Percentiles rank a stretch among this genome's conserved stretches.
Conservation (phyloP, 1,140 invertebrate species). For the Calosoma granatense region DNA sequence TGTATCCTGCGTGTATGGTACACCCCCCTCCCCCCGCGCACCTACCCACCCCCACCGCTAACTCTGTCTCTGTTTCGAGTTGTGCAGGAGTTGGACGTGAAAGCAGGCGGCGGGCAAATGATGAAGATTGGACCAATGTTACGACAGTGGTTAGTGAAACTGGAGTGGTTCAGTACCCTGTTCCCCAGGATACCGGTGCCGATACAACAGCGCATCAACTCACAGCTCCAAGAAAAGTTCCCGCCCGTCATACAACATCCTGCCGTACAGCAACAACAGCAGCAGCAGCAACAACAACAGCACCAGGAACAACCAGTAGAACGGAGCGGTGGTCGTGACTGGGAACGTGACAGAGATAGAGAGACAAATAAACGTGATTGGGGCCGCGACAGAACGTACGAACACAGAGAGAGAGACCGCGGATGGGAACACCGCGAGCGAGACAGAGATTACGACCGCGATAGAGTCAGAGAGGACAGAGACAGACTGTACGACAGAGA, state of each 20-base stretch:
- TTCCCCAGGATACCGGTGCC: slow-evolving; percentile 99
- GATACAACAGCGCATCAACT: slow-evolving; percentile 86
- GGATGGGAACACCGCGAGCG: slow-evolving; percentile 20
- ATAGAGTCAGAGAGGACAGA: slow-evolving; percentile 16
- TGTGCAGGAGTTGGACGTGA: slow-evolving; percentile 81
- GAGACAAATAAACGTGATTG: slow-evolving; percentile 31
- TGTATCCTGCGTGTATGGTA: too few species aligned
- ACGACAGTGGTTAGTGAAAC: slow-evolving; percentile 86
- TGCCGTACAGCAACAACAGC: slow-evolving; percentile 21
- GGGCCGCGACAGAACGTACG: slow-evolving; percentile 31
- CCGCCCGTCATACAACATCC: slow-evolving; percentile 11
- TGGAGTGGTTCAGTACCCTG: slow-evolving; percentile 96
- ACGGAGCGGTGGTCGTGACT: not conserved
- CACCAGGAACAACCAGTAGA: slow-evolving; percentile 17
- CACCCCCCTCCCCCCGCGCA: too few species aligned
- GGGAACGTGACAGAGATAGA: slow-evolving; percentile 17
- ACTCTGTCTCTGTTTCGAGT: too few species aligned
- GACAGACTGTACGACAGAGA: slow-evolving; percentile 16
- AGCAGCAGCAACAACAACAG: slow-evolving; percentile 18
- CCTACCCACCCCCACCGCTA: too few species aligned
- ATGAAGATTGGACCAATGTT: slow-evolving; percentile 93
- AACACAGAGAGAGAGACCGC: slow-evolving; percentile 31
- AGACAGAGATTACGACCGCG: slow-evolving; percentile 18
- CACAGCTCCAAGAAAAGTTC: slow-evolving; percentile 41
- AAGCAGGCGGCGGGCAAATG: slow-evolving; percentile 89